Evolutionary conservation across 2,797 vertebrate species (phyloP), one percentile per base, ranked within the genome.

Genomic region (Anableps anableps): DNA sequence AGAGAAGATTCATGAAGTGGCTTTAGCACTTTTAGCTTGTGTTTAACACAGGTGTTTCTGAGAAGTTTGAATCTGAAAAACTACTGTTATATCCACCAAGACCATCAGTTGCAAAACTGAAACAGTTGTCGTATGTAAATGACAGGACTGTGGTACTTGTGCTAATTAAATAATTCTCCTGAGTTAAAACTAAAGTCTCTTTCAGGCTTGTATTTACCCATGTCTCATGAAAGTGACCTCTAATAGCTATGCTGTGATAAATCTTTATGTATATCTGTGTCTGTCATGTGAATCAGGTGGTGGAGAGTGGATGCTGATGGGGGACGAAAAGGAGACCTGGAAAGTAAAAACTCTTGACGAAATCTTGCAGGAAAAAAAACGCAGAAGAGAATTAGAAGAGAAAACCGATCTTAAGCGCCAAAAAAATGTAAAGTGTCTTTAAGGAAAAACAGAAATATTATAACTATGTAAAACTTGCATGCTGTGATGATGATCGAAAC

Each of bases 291-390:
- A 85, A 88, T 47, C 87, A 96, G 95, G 90, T 83, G 90, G 95
- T 89, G 91, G 91, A 89, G 95, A 94, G 87, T 91, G 88, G 80
- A 96, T 88, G 96, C 98, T 93, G 98, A 99, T 99, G 98, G 98
- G 98, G 97, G 98, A 99, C 98, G 97, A 98, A 98, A 99, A 99
- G 96, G 98, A 99, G 94, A 99, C 96, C 95, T 99, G 98, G 98
- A 99, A 99, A 94, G 98, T 99, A 91, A 99, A 99, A 95, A 99
- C 98, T 84, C 97, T 99, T 96, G 98, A 99, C 95, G 98, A 99
- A 92, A 99, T 99, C 94, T 96, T 99, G 74, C 97, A 96, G 89
- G 98, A 99, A 94, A 99, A 99, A 92, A 99, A 98, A 82, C 96
- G 98, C 85, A 96, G 98, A 94, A 96, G 97, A 93, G 98, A 99